Evolutionary conservation across 2,113 vertebrate genomes (phyloP).

Genomic region (Xenotilapia longispinis): DNA sequence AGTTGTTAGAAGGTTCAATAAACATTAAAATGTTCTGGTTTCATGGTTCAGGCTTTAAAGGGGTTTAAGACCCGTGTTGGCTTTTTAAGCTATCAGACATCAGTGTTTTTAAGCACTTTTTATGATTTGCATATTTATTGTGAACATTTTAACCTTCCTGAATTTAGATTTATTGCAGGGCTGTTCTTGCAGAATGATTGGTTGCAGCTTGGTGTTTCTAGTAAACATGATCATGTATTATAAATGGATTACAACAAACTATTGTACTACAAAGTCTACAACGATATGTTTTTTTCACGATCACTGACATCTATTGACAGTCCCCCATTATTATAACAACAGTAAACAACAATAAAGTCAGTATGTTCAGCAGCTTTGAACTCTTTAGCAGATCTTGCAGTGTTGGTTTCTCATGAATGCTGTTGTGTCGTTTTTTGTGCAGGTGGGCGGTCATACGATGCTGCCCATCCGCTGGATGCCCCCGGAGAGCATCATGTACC

Average conservation of each 20-base stretch:
- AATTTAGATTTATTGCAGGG: not conserved
- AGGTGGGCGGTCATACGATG: constrained; percentile 99
- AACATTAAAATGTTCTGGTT: not conserved
- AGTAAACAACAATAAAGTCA: not conserved
- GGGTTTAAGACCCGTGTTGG: not conserved
- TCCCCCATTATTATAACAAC: not conserved
- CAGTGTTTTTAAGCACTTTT: not conserved
- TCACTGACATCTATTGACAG: not conserved
- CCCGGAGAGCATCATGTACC: constrained; percentile 99
- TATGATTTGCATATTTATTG: not conserved
- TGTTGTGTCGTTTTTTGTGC: not conserved
- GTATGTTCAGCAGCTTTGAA: not conserved
- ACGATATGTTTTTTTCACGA: not conserved
- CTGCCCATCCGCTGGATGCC: constrained; percentile 99
- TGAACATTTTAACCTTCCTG: not conserved
- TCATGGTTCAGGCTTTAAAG: not conserved
- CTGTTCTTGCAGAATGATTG: not conserved
- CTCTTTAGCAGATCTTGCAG: not conserved
- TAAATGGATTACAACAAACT: not conserved
- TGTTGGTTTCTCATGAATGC: not conserved
- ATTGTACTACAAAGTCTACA: not conserved
- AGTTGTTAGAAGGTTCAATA: not conserved
- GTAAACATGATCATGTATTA: not conserved
- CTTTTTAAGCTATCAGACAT: not conserved
- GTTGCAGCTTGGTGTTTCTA: not conserved